Evolutionary conservation across 2,888 invertebrate genomes (phyloP).

Genomic region (Tortrix viridana): DNA sequence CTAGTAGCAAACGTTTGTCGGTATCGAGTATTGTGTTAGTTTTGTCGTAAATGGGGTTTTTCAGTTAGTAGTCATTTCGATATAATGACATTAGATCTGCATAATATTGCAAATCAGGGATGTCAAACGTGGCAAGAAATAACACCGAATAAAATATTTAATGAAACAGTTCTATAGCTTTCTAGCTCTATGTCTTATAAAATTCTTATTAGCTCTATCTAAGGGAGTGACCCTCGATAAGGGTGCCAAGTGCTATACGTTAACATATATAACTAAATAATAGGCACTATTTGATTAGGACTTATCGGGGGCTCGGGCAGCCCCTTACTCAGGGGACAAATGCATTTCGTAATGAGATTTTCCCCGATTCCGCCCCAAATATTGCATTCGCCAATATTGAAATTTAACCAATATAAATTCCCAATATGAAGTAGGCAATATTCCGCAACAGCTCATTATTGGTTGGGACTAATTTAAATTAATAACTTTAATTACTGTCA

Average conservation of each 20-base stretch:
- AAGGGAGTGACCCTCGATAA: slow-evolving; percentile 53
- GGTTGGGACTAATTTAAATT: not conserved
- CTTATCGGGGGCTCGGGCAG: slow-evolving; percentile 48
- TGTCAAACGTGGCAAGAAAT: too few species aligned
- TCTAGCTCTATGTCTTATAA: slow-evolving; percentile 62
- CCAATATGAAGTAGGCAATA: not conserved
- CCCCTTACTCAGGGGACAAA: slow-evolving; percentile 59
- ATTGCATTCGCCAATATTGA: not conserved
- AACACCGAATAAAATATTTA: not conserved
- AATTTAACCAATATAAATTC: not conserved
- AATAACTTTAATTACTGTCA: not conserved
- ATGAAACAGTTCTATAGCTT: slow-evolving; percentile 5
- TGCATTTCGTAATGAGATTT: slow-evolving; percentile 69
- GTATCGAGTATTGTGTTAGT: too few species aligned
- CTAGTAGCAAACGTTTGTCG: too few species aligned
- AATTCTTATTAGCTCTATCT: slow-evolving; percentile 76
- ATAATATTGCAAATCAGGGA: too few species aligned
- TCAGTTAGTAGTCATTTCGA: too few species aligned
- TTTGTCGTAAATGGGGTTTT: too few species aligned
- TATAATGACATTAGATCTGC: too few species aligned
- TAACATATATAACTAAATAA: slow-evolving; percentile 66
- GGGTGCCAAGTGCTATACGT: slow-evolving; percentile 54
- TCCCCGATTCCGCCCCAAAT: slow-evolving; percentile 19
- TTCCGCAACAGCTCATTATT: not conserved
- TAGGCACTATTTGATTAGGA: slow-evolving; percentile 79